A percentile compares a stretch with the other conserved stretches of the same genome.
phyloP scores from a whole-genome alignment of 2,113 vertebrate genomes.

The Leucoraja erinaceus region DNA sequence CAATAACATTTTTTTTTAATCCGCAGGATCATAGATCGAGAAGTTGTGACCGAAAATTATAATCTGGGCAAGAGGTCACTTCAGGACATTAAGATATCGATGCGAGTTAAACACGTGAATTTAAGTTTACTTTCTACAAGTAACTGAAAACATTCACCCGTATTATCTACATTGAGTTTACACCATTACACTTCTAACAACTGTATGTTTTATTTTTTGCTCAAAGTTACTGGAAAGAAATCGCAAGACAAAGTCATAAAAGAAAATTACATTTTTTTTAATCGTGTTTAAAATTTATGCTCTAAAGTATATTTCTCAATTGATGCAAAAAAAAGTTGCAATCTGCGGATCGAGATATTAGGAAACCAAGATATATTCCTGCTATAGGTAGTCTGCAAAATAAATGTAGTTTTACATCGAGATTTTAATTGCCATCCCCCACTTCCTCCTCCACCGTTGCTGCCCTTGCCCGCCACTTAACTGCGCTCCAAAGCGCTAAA shows the following conservation, averaged over 20 bases:
- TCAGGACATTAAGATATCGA: background rate
- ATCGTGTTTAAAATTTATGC: background rate
- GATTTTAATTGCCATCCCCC: constrained; percentile 41
- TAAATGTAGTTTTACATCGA: background rate
- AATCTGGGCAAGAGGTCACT: constrained; percentile 31
- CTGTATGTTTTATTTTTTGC: background rate
- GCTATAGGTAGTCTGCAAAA: background rate
- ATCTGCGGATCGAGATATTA: background rate
- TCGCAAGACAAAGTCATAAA: background rate
- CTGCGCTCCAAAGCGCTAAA: constrained; percentile 58
- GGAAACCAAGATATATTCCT: background rate
- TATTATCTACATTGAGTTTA: background rate
- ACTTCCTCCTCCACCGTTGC: too few relatives aligned
- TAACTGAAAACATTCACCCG: background rate
- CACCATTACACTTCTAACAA: background rate
- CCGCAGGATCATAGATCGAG: background rate
- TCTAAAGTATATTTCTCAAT: background rate
- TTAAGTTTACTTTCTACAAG: constrained; percentile 18
- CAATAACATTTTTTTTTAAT: background rate
- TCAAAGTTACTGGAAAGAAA: background rate
- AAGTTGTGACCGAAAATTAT: background rate
- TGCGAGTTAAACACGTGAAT: constrained; percentile 10
- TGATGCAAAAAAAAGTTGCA: background rate
- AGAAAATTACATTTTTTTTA: background rate
- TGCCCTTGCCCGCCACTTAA: constrained; percentile 45